Conservation (phyloP, 2,888 invertebrate species). For the Noctua pronuba region DNA sequence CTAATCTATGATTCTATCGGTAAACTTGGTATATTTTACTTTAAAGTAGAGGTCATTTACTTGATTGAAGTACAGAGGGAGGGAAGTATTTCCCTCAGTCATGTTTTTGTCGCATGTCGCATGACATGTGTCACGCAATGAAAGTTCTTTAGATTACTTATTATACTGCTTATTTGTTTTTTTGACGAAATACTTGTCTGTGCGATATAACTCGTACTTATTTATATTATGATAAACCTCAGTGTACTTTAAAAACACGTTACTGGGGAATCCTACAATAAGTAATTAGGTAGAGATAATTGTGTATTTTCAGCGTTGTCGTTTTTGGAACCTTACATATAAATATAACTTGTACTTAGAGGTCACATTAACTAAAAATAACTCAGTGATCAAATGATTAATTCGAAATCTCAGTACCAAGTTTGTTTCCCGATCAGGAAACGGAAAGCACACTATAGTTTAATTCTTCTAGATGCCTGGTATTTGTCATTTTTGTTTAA, state of each 20-base stretch:
- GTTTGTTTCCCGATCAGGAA: neutral
- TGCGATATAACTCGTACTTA: neutral
- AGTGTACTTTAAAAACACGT: neutral
- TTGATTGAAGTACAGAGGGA: constrained; percentile 8
- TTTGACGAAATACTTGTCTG: constrained; percentile 1
- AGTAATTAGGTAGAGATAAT: neutral
- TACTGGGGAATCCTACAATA: constrained; percentile 21
- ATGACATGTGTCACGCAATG: constrained; percentile 28
- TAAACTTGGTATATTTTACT: constrained; percentile 15
- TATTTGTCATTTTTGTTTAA: neutral
- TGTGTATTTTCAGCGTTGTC: neutral
- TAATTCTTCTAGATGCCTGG: neutral
- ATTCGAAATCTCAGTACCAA: neutral
- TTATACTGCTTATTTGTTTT: constrained; percentile 6
- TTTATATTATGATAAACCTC: neutral
- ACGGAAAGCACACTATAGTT: neutral
- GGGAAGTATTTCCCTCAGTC: neutral
- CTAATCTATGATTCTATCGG: neutral
- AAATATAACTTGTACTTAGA: neutral
- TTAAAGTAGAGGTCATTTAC: constrained; percentile 4
- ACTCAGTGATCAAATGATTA: neutral
- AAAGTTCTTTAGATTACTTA: constrained; percentile 4
- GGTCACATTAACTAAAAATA: neutral
- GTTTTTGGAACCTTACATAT: neutral
- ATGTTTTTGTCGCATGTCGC: constrained; percentile 21